Evolutionary conservation across 2,888 invertebrate genomes (phyloP).

Genomic region (Chalcis sispes): DNA sequence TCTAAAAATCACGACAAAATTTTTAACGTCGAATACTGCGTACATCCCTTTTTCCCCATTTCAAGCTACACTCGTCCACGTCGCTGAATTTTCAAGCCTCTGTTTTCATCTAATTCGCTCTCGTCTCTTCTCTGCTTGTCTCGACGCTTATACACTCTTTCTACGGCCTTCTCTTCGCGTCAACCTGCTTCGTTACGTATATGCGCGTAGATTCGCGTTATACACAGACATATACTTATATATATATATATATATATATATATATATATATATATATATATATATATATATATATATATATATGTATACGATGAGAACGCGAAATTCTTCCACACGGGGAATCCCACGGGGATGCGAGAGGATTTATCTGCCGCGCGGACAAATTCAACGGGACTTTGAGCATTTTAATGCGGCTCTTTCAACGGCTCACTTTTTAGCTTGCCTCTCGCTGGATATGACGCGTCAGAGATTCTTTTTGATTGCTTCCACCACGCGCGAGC

Average conservation of each 20-base stretch:
- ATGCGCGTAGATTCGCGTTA: no score
- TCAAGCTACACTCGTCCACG: neutral
- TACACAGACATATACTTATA: no score
- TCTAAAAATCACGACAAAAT: no score
- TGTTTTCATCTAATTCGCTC: slow-evolving; percentile 33
- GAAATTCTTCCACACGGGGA: slow-evolving; percentile 11
- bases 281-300: no score
- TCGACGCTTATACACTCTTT: neutral
- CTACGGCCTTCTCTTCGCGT: neutral
- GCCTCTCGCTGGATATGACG: neutral
- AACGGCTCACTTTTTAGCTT: slow-evolving; percentile 1
- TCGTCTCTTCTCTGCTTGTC: slow-evolving; percentile 4
- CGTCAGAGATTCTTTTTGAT: slow-evolving; percentile 13
- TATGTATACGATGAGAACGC: slow-evolving; percentile 6
- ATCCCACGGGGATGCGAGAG: slow-evolving; percentile 41
- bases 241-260: no score
- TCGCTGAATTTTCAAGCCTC: slow-evolving; percentile 51
- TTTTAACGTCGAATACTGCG: no score
- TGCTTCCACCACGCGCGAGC: neutral
- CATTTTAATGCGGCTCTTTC: slow-evolving; percentile 34
- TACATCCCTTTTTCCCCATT: slow-evolving; percentile 14
- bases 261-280: no score
- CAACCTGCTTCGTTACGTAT: neutral
- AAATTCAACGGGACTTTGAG: slow-evolving; percentile 46
- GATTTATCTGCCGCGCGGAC: slow-evolving; percentile 40